phyloP scores from a whole-genome alignment of 2,888 invertebrate species.

The Netelia virgata region DNA sequence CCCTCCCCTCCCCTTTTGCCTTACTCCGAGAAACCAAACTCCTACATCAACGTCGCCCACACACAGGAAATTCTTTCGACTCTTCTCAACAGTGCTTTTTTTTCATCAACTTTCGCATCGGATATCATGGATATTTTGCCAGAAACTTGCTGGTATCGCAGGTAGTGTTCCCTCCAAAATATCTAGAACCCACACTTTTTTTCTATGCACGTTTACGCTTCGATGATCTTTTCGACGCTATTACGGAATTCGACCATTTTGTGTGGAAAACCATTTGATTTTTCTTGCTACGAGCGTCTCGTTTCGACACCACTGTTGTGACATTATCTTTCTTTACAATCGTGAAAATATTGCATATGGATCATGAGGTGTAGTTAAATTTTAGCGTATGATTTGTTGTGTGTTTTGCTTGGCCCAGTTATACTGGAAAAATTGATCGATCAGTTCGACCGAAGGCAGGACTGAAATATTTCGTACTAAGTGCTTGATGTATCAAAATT shows the following conservation, averaged over 20 bases:
- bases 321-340: constrained; percentile 14
- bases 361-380: constrained; percentile 4
- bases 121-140: constrained; percentile 62
- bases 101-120: constrained; percentile 1
- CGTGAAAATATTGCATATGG: constrained; percentile 3
- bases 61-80: constrained; percentile 29
- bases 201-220: constrained; percentile 5
- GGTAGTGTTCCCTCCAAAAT: constrained; percentile 69
- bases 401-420: constrained; percentile 31
- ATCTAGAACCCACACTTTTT: constrained; percentile 31
- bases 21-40: constrained; percentile 47
- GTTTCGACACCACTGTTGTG: neutral
- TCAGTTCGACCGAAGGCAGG: neutral
- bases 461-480: neutral
- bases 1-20: constrained; percentile 35
- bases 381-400: neutral
- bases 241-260: constrained; percentile 46
- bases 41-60: constrained; percentile 29
- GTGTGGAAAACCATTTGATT: constrained; percentile 43
- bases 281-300: constrained; percentile 24
- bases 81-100: neutral
- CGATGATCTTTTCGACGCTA: constrained; percentile 2
- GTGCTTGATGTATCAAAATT: constrained; percentile 8
- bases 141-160: constrained; percentile 69
- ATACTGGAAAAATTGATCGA: constrained; percentile 9